A percentile compares a stretch with the other conserved stretches of the same genome.
These are phyloP conservation scores for Oceanites oceanicus DNA, from an alignment of 2,113 vertebrate genomes.

Conservation along the genomic window DNA sequence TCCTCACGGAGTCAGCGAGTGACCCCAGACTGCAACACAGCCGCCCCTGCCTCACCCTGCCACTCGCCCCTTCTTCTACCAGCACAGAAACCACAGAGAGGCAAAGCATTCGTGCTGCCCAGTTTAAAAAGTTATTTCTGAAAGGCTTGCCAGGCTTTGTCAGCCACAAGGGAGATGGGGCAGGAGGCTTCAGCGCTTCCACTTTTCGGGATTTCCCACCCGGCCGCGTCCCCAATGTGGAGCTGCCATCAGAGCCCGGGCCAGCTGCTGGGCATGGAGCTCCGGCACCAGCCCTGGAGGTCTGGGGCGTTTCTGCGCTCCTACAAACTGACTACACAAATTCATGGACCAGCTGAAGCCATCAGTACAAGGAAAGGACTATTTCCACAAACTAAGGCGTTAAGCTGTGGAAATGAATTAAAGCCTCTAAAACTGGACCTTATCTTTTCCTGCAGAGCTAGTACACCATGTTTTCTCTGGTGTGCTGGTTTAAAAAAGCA, in stretches of 20 bases:
- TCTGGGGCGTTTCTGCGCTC: not conserved
- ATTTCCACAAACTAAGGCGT: not conserved
- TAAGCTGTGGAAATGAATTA: not conserved
- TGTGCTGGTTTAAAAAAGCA: not conserved
- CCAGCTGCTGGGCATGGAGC: fast-evolving
- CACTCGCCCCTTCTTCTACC: not conserved
- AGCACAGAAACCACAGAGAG: not conserved
- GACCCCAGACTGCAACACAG: fast-evolving
- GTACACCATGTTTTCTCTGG: not conserved
- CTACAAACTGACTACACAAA: not conserved
- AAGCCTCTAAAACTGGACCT: not conserved
- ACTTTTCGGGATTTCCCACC: not conserved
- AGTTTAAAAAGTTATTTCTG: not conserved
- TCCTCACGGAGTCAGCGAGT: not conserved
- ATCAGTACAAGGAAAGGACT: not conserved
- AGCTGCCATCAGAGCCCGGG: not conserved
- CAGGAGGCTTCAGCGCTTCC: not conserved
- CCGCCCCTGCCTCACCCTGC: not conserved
- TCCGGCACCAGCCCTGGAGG: not conserved
- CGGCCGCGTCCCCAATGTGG: fast-evolving
- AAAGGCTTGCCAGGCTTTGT: not conserved
- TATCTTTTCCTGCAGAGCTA: not conserved
- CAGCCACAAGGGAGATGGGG: not conserved
- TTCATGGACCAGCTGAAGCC: not conserved
- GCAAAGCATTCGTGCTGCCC: not conserved